Conservation (phyloP, 2,797 vertebrate species). For the Etheostoma nigrum region DNA sequence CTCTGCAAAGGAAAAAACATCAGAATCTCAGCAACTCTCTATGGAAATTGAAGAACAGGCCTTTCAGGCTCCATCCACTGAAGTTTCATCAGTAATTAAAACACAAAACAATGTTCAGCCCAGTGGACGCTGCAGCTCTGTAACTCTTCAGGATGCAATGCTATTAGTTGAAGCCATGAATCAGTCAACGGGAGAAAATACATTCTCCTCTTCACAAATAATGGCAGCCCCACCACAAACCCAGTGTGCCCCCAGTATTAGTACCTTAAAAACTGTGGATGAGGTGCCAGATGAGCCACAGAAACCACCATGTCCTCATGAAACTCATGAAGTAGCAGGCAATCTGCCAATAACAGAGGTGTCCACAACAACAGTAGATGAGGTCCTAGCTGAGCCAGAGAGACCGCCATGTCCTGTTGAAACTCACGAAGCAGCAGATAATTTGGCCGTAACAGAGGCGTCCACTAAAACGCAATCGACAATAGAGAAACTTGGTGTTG, state of each 20-base stretch:
- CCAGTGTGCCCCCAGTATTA: background rate
- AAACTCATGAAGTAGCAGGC: background rate
- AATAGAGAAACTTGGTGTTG: background rate
- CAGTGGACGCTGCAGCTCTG: slow-evolving; percentile 39
- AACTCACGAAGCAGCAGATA: background rate
- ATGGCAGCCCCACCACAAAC: background rate
- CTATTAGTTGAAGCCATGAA: slow-evolving; percentile 78
- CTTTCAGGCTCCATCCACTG: background rate
- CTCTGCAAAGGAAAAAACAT: slow-evolving; percentile 1
- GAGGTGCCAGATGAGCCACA: background rate
- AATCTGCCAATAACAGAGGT: background rate
- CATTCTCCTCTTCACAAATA: background rate
- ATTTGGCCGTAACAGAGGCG: background rate
- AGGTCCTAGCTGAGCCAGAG: background rate
- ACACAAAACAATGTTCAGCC: background rate
- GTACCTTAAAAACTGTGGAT: slow-evolving; percentile 7
- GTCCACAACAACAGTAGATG: background rate
- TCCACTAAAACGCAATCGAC: background rate
- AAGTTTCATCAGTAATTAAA: background rate
- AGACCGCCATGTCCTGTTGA: background rate
- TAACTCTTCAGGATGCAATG: slow-evolving; percentile 75
- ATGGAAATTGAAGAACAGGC: background rate
- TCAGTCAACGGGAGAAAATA: slow-evolving; percentile 37
- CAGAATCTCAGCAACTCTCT: background rate
- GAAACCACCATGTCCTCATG: background rate